These are phyloP conservation scores for Nannoperca obscura DNA, from an alignment of 2,797 vertebrate species.

Conservation along the genomic window DNA sequence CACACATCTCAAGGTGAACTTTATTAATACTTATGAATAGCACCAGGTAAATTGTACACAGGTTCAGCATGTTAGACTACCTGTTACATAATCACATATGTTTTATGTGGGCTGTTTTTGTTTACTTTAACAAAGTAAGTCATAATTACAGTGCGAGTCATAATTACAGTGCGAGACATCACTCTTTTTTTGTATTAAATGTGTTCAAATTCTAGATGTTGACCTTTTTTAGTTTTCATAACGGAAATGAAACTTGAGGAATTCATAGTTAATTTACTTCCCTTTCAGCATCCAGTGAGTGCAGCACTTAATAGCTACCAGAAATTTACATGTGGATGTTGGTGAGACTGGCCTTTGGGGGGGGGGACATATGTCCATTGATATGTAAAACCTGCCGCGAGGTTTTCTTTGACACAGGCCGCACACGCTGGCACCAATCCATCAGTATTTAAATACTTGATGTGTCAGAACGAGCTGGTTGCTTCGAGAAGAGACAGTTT, in stretches of 20 bases:
- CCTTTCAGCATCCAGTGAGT: slow-evolving; percentile 38
- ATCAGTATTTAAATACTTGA: slow-evolving; percentile 62
- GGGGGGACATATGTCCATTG: slow-evolving; percentile 71
- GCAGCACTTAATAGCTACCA: slow-evolving; percentile 50
- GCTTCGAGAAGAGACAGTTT: slow-evolving; percentile 26
- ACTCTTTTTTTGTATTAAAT: not conserved
- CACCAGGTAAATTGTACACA: not conserved
- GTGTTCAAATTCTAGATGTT: not conserved
- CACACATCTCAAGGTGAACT: not conserved
- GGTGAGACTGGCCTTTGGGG: slow-evolving; percentile 59
- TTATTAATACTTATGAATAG: not conserved
- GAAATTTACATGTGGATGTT: slow-evolving; percentile 71
- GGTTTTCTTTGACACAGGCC: slow-evolving; percentile 55
- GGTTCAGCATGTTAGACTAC: not conserved
- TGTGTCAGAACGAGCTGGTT: slow-evolving; percentile 40
- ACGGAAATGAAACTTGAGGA: slow-evolving; percentile 8
- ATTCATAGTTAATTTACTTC: slow-evolving; percentile 41
- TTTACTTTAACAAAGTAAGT: not conserved
- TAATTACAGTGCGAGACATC: not conserved
- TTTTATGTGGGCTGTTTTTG: not conserved
- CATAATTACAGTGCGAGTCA: not conserved
- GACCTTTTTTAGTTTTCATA: slow-evolving; percentile 19
- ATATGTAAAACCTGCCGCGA: slow-evolving; percentile 79
- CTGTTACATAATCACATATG: not conserved
- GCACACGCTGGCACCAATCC: slow-evolving; percentile 52